Evolutionary conservation across 2,888 invertebrate species (phyloP).

Genomic region (Lymantria dispar): DNA sequence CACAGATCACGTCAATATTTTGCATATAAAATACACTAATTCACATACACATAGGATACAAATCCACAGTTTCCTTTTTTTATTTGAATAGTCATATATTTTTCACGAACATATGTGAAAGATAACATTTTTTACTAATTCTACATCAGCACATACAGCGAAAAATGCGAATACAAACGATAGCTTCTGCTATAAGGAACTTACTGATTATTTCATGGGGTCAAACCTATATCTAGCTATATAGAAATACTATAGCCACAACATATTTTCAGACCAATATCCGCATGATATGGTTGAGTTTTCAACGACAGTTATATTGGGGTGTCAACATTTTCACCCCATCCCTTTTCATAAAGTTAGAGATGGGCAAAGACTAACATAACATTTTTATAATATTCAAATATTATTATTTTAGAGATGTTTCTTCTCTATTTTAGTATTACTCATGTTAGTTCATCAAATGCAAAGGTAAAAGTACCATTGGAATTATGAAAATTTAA

Average conservation of each 20-base stretch:
- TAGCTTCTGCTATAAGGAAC: constrained; percentile 31
- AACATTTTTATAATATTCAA: background rate
- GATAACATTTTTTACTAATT: constrained; percentile 16
- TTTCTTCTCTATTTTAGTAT: no score
- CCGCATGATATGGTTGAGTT: constrained; percentile 18
- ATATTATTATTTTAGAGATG: no score
- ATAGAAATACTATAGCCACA: constrained; percentile 42
- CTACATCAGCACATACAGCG: constrained; percentile 9
- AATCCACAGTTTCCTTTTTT: constrained; percentile 4
- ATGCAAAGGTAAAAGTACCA: no score
- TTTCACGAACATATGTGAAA: constrained; percentile 18
- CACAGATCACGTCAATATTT: constrained; percentile 5
- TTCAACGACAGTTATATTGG: constrained; percentile 17
- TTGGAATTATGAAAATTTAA: no score
- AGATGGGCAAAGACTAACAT: constrained; percentile 21
- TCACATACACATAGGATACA: constrained; percentile 2
- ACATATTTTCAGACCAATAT: constrained; percentile 25
- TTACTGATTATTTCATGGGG: constrained; percentile 75
- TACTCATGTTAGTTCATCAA: no score
- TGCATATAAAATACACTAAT: constrained; percentile 2
- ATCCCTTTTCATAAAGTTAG: constrained; percentile 34
- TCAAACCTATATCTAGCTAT: constrained; percentile 52
- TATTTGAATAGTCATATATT: constrained; percentile 7
- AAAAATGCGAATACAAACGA: constrained; percentile 13
- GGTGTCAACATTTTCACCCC: constrained; percentile 47